Evolutionary conservation across 2,797 vertebrate genomes (phyloP).

Genomic region (Bufotes viridis): DNA sequence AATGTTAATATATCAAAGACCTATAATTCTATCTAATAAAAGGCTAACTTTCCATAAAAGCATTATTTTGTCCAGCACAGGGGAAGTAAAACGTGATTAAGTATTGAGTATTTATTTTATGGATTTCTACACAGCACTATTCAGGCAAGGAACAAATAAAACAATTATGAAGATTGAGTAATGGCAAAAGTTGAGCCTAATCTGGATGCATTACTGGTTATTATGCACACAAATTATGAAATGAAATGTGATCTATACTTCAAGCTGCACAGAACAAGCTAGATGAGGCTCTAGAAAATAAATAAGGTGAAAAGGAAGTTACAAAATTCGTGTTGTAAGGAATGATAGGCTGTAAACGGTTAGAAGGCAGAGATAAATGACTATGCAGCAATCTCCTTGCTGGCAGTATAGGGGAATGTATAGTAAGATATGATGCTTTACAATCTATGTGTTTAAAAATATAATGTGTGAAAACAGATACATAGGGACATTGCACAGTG

Average conservation of each 20-base stretch:
- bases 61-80: conserved; percentile 1
- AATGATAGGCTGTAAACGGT: conserved; percentile 40
- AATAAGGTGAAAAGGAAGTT: conserved; percentile 44
- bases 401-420: conserved; percentile 8
- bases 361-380: conserved; percentile 53
- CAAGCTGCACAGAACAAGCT: not conserved
- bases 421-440: conserved; percentile 34
- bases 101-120: conserved; percentile 49
- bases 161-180: conserved; percentile 41
- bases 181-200: conserved; percentile 29
- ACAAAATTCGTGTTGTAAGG: conserved; percentile 45
- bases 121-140: not conserved
- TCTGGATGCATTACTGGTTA: conserved; percentile 39
- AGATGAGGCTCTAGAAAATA: conserved; percentile 32
- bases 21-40: not conserved
- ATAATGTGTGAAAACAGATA: not conserved
- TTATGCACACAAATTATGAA: conserved; percentile 30
- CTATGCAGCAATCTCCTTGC: conserved; percentile 37
- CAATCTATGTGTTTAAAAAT: conserved; percentile 14
- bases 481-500: not conserved
- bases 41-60: not conserved
- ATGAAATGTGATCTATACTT: conserved; percentile 28
- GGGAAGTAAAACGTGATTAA: conserved; percentile 31
- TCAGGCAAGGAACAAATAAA: conserved; percentile 32
- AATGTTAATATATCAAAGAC: not conserved